phyloP scores from a whole-genome alignment of 2,113 vertebrate species.

The Channa maculata region DNA sequence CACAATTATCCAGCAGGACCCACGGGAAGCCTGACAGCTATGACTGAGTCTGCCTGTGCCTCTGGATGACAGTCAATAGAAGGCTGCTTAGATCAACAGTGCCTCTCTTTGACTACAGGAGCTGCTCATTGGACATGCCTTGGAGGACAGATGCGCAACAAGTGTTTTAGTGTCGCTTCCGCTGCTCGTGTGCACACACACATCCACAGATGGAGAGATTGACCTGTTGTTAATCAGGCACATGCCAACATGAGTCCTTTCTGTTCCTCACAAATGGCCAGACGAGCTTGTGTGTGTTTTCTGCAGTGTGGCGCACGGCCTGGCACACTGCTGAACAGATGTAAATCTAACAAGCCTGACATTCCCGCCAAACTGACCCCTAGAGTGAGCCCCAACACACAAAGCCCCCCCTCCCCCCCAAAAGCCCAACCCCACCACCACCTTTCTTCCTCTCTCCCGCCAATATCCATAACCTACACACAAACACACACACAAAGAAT shows the following conservation, averaged over 20 bases:
- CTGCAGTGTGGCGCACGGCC: conserved; percentile 72
- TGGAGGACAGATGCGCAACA: conserved; percentile 75
- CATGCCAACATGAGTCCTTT: conserved; percentile 83
- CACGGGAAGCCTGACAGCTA: conserved; percentile 20
- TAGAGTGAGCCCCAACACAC: conserved; percentile 73
- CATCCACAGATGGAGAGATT: conserved; percentile 82
- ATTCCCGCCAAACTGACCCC: conserved; percentile 86
- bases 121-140: conserved; percentile 51
- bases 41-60: conserved; percentile 37
- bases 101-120: conserved; percentile 37
- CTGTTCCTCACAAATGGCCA: conserved; percentile 71
- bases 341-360: conserved; percentile 83
- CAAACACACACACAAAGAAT: conserved; percentile 11
- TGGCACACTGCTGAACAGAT: conserved; percentile 87
- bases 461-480: conserved; percentile 39
- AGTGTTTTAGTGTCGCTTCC: conserved; percentile 69
- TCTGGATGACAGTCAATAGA: conserved; percentile 36
- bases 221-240: conserved; percentile 84
- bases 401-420: conserved; percentile 54
- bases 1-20: conserved; percentile 18
- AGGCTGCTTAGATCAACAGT: conserved; percentile 74
- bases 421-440: conserved; percentile 28
- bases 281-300: conserved; percentile 73
- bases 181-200: conserved; percentile 38
- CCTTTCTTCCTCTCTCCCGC: conserved; percentile 21